Percentiles rank a stretch among this genome's conserved stretches.
These are phyloP conservation scores for Panopea generosa DNA, from an alignment of 2,888 invertebrate genomes.

Conservation along the genomic window DNA sequence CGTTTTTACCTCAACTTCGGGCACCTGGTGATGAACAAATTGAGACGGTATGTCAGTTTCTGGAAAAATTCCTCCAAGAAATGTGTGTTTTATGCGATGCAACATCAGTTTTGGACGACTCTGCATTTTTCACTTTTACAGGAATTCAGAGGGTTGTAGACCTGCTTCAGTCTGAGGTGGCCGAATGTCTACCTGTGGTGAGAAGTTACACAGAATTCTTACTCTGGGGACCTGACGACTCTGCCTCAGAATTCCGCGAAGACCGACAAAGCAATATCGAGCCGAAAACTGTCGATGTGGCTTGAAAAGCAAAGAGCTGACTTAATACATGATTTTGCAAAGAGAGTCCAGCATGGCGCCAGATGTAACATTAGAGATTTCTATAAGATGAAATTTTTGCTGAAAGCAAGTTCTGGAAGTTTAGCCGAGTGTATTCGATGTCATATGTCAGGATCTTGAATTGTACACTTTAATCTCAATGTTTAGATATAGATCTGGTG, in stretches of 20 bases:
- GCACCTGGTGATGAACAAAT: constrained; percentile 76
- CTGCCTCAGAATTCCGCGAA: constrained; percentile 49
- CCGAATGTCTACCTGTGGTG: constrained; percentile 75
- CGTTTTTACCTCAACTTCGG: constrained; percentile 77
- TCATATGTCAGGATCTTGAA: constrained; percentile 39
- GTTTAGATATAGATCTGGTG: too few species aligned
- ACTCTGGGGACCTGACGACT: constrained; percentile 77
- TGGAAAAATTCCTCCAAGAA: constrained; percentile 73
- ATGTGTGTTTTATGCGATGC: constrained; percentile 63
- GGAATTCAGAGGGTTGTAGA: constrained; percentile 70
- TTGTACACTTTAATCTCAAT: too few species aligned
- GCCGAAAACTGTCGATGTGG: constrained; percentile 78
- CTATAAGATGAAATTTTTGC: constrained; percentile 79
- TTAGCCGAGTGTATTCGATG: constrained; percentile 75
- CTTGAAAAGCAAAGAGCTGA: constrained; percentile 75
- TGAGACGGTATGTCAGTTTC: constrained; percentile 75
- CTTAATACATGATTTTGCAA: constrained; percentile 73
- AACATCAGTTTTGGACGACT: constrained; percentile 53
- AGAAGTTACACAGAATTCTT: constrained; percentile 78
- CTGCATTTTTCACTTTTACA: constrained; percentile 57
- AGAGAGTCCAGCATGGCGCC: constrained; percentile 59
- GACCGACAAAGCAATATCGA: constrained; percentile 68
- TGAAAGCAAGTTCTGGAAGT: constrained; percentile 78
- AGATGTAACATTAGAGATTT: constrained; percentile 74
- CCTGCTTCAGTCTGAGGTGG: constrained; percentile 69